These are phyloP conservation scores for Hyperoodon ampullatus DNA, from an alignment of 2,113 vertebrate species.

Conservation along the genomic window DNA sequence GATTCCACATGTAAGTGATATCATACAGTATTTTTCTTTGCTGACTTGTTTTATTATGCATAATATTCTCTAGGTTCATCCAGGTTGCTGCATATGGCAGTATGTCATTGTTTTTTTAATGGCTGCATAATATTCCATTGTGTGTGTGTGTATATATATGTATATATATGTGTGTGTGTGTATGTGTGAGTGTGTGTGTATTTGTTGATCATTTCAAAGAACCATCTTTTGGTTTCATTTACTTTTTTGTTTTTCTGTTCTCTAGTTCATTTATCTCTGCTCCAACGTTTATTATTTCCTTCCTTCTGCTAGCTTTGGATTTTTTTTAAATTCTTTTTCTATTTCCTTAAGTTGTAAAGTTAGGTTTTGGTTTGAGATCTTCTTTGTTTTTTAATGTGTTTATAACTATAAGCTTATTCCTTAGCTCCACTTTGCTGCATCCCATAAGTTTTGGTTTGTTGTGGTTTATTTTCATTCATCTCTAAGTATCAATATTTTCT, in stretches of 20 bases:
- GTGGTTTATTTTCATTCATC: neutral
- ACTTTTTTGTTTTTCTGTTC: neutral
- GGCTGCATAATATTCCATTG: too few species aligned
- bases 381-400: neutral
- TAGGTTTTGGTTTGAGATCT: neutral
- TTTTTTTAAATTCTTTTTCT: neutral
- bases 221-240: neutral
- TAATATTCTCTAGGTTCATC: too few species aligned
- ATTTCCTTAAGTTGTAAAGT: neutral
- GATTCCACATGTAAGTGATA: too few species aligned
- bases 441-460: neutral
- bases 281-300: neutral
- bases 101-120: too few species aligned
- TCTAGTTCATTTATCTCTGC: neutral
- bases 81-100: too few species aligned
- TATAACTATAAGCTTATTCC: neutral
- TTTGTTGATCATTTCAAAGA: neutral
- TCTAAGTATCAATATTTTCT: neutral
- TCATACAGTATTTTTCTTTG: too few species aligned
- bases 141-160: too few species aligned
- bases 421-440: neutral
- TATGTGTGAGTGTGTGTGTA: too few species aligned
- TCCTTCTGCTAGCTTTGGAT: neutral
- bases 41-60: too few species aligned
- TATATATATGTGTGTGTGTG: too few species aligned